Evolutionary conservation across 2,113 vertebrate genomes (phyloP), one percentile per base, ranked within the genome.

Genomic region (Macaca mulatta): DNA sequence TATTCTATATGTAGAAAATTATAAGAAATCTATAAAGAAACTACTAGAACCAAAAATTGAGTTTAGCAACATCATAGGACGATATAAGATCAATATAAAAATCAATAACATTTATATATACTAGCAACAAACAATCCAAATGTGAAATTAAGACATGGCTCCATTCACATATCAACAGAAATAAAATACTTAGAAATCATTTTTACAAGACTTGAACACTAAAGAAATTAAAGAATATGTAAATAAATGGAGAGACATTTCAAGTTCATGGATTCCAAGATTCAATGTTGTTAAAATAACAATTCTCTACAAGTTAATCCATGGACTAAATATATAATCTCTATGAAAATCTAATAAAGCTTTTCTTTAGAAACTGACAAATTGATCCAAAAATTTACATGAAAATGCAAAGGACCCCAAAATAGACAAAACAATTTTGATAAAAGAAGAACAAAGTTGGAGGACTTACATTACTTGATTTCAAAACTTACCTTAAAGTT

Each of bases 321-420:
- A 75, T 12, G 52, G 55, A 55, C 64, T 96, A 27, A 61, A 81
- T 22, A 70, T 10, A 69, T 10, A 74, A 40, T 57, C 12, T 52
- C 23, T 93, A 72, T 25, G 25, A 92, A 97, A 78, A 93, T 81
- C 4, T 25, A 55, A 91, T 23, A n/a, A 86, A 30, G 30, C 3
- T 87, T 90, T 92, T 91, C 72, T 93, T 85, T 38, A 95, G 67
- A 93, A 93, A 89, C 52, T 78, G 61, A 96, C 30, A 86, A 89
- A 75, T 14, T 92, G 8, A 92, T 64, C 17, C 9, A 70, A 72
- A 94, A 86, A 89, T 86, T 59, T 85, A 77, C 59, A 92, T 69
- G 35, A 8, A 81, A 93, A 79, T 57, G 30, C 77, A 94, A 94
- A 96, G 43, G 25, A 67, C 25, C 23, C 61, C 3, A 82, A 48